Conservation (phyloP, 2,797 vertebrate species). For the Artibeus jamaicensis region DNA sequence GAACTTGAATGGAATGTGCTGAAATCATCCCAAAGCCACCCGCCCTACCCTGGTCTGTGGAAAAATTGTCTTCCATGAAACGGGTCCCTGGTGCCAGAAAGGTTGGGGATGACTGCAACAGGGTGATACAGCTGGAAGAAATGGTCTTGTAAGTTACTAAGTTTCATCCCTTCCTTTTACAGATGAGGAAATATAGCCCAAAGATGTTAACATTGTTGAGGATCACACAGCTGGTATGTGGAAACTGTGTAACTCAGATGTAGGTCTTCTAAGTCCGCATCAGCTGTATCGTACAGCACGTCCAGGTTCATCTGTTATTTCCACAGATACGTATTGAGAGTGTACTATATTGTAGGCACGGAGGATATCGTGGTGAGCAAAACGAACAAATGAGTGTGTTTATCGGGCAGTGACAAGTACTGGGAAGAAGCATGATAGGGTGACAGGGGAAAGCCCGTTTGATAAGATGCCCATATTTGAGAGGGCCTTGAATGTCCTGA, state of each 20-base stretch:
- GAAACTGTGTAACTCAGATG: neutral
- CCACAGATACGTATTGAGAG: neutral
- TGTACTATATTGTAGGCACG: neutral
- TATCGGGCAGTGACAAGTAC: neutral
- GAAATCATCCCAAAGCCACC: too few species aligned
- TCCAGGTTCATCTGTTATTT: neutral
- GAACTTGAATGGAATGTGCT: too few species aligned
- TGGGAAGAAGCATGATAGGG: neutral
- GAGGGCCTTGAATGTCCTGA: neutral
- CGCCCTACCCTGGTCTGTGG: too few species aligned
- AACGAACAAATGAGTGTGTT: neutral
- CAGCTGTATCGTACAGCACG: neutral
- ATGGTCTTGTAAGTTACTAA: neutral
- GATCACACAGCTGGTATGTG: neutral
- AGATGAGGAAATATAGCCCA: neutral
- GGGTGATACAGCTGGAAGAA: neutral
- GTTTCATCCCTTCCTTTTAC: conserved; percentile 21
- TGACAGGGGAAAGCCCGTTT: neutral
- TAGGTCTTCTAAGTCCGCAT: neutral
- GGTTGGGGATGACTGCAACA: neutral
- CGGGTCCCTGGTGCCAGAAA: too few species aligned
- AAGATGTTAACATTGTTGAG: conserved; percentile 29
- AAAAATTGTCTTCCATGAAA: too few species aligned
- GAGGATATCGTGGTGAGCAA: conserved; percentile 2
- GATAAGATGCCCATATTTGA: neutral